Evolutionary conservation across 2,888 invertebrate species (phyloP).

Genomic region (Eurytoma californica): DNA sequence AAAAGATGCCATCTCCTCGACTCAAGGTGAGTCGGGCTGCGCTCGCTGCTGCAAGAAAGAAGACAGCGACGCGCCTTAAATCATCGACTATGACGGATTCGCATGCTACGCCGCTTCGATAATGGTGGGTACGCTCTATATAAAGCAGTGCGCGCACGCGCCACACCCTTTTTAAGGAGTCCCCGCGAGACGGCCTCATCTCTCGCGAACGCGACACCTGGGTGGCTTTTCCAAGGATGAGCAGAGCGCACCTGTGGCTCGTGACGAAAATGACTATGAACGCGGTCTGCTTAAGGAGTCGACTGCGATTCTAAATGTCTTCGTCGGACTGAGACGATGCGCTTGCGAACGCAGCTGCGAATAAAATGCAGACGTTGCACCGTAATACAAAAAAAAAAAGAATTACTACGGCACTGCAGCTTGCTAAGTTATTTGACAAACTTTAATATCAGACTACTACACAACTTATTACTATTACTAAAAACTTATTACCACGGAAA

Average conservation of each 20-base stretch:
- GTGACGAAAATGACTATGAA: too few relatives aligned
- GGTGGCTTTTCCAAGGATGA: slow-evolving; percentile 53
- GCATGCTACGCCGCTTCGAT: slow-evolving; percentile 23
- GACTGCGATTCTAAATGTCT: too few relatives aligned
- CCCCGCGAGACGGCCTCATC: slow-evolving; percentile 32
- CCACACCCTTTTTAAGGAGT: slow-evolving; percentile 57
- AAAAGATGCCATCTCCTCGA: slow-evolving; percentile 24
- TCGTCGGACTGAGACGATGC: too few relatives aligned
- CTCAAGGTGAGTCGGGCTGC: slow-evolving; percentile 42
- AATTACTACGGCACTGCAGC: too few relatives aligned
- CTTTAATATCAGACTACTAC: too few relatives aligned
- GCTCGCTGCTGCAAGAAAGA: background rate
- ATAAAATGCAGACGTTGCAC: too few relatives aligned
- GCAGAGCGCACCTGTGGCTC: slow-evolving; percentile 5
- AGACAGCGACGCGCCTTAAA: slow-evolving; percentile 37
- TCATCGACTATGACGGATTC: slow-evolving; percentile 44
- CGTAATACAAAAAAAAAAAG: too few relatives aligned
- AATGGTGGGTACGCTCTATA: slow-evolving; percentile 41
- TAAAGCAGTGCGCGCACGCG: slow-evolving; percentile 55
- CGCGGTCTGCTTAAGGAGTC: too few relatives aligned
- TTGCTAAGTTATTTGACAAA: too few relatives aligned
- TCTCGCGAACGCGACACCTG: slow-evolving; percentile 30
- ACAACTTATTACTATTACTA: too few relatives aligned
- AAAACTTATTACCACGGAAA: too few relatives aligned
- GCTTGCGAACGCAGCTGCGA: too few relatives aligned